Percentiles rank a stretch among this genome's conserved stretches.
Conservation (phyloP, 2,113 vertebrate genomes). For the Machaerirhynchus nigripectus region DNA sequence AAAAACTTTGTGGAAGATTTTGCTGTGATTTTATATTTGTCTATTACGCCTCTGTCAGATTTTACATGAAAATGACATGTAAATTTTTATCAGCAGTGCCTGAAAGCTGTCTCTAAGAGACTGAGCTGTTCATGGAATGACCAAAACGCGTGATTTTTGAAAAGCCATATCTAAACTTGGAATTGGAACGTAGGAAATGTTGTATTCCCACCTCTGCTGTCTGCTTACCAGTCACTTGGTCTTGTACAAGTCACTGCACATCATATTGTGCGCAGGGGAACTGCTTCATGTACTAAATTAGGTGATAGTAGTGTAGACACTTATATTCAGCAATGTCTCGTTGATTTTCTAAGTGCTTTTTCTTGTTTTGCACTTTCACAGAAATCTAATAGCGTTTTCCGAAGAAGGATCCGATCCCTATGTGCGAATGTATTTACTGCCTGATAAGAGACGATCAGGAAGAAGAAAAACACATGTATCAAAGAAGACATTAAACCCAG, state of each 20-base stretch:
- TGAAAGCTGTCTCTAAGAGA: not conserved
- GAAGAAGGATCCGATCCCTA: conserved; percentile 93
- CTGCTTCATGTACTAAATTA: not conserved
- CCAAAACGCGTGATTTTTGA: not conserved
- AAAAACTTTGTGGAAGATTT: not conserved
- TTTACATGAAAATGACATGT: not conserved
- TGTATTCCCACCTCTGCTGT: not conserved
- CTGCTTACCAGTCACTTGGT: not conserved
- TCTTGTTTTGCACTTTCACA: conserved; percentile 47
- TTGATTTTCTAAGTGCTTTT: not conserved
- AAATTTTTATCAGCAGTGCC: not conserved
- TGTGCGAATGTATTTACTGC: conserved; percentile 91
- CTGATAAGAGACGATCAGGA: conserved; percentile 93
- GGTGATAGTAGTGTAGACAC: not conserved
- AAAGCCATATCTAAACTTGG: not conserved
- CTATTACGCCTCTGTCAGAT: not conserved
- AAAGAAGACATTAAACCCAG: conserved; percentile 90
- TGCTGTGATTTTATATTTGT: not conserved
- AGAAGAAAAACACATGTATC: conserved; percentile 91
- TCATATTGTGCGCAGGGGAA: not conserved
- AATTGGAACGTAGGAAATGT: not conserved
- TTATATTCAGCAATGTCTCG: not conserved
- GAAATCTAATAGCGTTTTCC: conserved; percentile 91
- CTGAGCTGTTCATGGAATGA: not conserved
- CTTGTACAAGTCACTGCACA: not conserved